Conservation (phyloP, 2,888 invertebrate genomes). For the Anoplius nigerrimus region DNA sequence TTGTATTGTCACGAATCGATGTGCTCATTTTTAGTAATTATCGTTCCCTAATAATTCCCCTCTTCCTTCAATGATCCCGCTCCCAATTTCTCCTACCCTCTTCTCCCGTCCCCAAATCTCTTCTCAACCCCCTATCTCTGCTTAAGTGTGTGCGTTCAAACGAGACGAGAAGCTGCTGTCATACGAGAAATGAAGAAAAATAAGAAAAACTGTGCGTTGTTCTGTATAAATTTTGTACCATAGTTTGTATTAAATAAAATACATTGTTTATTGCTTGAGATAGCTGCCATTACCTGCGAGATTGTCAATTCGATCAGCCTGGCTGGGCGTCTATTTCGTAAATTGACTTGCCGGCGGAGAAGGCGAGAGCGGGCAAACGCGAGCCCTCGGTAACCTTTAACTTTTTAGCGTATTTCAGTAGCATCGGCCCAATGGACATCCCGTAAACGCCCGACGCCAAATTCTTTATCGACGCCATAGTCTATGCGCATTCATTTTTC, state of each 20-base stretch:
- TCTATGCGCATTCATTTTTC: constrained; percentile 71
- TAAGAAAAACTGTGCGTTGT: constrained; percentile 73
- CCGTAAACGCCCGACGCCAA: constrained; percentile 78
- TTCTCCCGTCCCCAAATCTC: constrained; percentile 4
- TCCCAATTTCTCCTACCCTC: constrained; percentile 2
- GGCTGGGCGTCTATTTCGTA: constrained; percentile 76
- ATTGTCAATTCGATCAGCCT: background rate
- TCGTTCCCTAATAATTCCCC: constrained; percentile 37
- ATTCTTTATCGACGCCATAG: constrained; percentile 76
- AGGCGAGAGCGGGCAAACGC: constrained; percentile 77
- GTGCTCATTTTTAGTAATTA: constrained; percentile 63
- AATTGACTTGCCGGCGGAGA: constrained; percentile 78
- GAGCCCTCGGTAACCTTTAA: constrained; percentile 42
- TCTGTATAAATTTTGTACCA: constrained; percentile 79
- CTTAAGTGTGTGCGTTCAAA: constrained; percentile 65
- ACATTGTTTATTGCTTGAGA: constrained; percentile 77
- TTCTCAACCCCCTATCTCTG: constrained; percentile 35
- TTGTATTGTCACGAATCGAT: constrained; percentile 66
- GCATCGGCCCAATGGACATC: constrained; percentile 77
- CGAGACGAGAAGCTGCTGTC: constrained; percentile 57
- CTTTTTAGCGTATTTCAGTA: constrained; percentile 44
- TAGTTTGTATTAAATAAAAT: constrained; percentile 78
- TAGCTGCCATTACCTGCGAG: constrained; percentile 54
- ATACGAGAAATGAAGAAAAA: constrained; percentile 62
- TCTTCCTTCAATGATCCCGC: constrained; percentile 10